phyloP scores from a whole-genome alignment of 2,113 vertebrate species.

The Chroicocephalus ridibundus region DNA sequence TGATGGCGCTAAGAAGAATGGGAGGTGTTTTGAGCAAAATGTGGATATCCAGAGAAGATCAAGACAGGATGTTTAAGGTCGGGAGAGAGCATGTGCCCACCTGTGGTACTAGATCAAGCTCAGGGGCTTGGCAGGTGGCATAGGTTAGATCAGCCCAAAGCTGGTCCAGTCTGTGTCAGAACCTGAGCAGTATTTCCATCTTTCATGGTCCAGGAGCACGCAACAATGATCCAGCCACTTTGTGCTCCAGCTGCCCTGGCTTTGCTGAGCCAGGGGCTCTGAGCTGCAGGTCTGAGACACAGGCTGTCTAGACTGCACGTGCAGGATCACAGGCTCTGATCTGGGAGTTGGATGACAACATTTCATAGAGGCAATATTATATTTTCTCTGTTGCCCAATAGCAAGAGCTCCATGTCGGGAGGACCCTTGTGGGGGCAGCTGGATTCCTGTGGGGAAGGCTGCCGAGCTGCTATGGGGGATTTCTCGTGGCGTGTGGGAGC shows the following conservation, averaged over 20 bases:
- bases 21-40: background rate
- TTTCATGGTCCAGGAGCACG: rapidly evolving
- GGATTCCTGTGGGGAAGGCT: slow-evolving; percentile 15
- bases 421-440: background rate
- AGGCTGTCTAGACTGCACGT: slow-evolving; percentile 47
- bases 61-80: background rate
- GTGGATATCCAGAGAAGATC: background rate
- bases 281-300: background rate
- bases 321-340: slow-evolving; percentile 28
- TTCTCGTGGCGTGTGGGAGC: slow-evolving; percentile 19
- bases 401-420: background rate
- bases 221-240: background rate
- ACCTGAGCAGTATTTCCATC: background rate
- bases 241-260: background rate
- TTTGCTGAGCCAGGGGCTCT: background rate
- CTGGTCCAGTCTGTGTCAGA: background rate
- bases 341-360: background rate
- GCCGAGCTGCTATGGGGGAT: background rate
- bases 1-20: background rate
- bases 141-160: background rate
- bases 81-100: background rate
- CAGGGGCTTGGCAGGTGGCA: background rate
- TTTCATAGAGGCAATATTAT: slow-evolving; percentile 9
- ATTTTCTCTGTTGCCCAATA: background rate
- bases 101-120: background rate